phyloP scores from a whole-genome alignment of 2,888 invertebrate species.

The Dicranocentrus wangi region DNA sequence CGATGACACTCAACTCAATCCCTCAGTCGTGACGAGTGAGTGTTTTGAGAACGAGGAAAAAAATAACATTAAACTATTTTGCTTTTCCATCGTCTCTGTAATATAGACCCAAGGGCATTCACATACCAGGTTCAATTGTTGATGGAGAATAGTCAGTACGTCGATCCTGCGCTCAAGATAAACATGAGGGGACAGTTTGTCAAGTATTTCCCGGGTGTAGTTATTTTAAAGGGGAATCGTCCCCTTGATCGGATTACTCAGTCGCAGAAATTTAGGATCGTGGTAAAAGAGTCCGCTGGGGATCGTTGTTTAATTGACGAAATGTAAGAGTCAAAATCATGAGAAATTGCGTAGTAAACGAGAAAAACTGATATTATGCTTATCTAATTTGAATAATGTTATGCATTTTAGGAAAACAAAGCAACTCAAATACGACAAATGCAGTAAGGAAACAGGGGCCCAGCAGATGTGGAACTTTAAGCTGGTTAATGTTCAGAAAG shows the following conservation, averaged over 20 bases:
- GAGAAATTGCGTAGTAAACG: background rate
- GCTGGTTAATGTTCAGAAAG: too few relatives aligned
- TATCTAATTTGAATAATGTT: background rate
- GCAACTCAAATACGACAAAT: conserved; percentile 9
- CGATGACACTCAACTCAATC: too few relatives aligned
- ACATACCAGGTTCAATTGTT: conserved; percentile 23
- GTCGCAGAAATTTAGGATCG: conserved; percentile 20
- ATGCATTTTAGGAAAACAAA: background rate
- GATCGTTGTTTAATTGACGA: conserved; percentile 26
- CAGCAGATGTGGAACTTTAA: conserved; percentile 28
- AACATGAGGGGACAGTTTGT: conserved; percentile 60
- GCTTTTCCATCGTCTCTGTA: too few relatives aligned
- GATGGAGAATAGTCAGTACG: conserved; percentile 34
- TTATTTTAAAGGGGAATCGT: conserved; percentile 35
- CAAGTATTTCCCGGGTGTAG: conserved; percentile 51
- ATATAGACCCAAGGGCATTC: conserved; percentile 20
- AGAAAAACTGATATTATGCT: background rate
- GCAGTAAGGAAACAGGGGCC: background rate
- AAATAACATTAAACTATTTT: background rate
- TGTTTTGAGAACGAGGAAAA: background rate
- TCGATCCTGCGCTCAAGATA: conserved; percentile 34
- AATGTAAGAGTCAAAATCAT: conserved; percentile 13
- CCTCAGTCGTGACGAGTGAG: background rate
- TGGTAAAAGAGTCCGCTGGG: conserved; percentile 10
- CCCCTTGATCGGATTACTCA: conserved; percentile 6